These are phyloP conservation scores for Amiota communis DNA, from an alignment of 2,888 invertebrate species.

Conservation along the genomic window DNA sequence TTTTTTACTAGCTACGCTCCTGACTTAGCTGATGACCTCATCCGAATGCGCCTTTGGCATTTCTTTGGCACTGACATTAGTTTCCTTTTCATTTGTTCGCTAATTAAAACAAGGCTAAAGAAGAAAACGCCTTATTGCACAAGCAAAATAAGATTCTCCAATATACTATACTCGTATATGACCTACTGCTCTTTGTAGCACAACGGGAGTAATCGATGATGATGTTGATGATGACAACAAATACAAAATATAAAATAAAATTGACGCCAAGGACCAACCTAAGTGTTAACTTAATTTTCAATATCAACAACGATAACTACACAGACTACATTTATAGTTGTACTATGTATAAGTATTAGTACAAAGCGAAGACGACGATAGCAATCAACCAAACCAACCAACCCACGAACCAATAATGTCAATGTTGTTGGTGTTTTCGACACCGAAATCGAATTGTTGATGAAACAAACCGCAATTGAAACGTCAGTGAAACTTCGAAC, in stretches of 20 bases:
- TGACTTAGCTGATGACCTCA: background rate
- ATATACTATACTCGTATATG: too few relatives aligned
- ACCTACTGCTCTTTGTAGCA: background rate
- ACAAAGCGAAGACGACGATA: too few relatives aligned
- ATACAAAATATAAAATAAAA: background rate
- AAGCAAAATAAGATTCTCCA: too few relatives aligned
- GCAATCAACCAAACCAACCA: too few relatives aligned
- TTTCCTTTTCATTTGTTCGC: background rate
- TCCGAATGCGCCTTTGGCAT: background rate
- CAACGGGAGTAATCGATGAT: background rate
- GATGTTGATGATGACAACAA: background rate
- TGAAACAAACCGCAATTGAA: conserved; percentile 59
- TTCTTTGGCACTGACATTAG: background rate
- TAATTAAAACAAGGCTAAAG: conserved; percentile 13
- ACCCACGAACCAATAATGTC: conserved; percentile 28
- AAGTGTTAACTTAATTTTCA: conserved; percentile 60
- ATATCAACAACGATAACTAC: conserved; percentile 44
- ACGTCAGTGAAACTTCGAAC: conserved; percentile 54
- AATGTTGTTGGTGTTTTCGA: conserved; percentile 38
- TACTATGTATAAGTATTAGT: too few relatives aligned
- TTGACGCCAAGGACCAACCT: background rate
- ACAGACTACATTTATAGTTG: conserved; percentile 6
- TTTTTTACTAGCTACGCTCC: too few relatives aligned
- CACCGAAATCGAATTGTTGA: conserved; percentile 56
- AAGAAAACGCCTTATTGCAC: background rate